Conservation (phyloP, 2,888 invertebrate genomes). For the Atethmia centrago region DNA sequence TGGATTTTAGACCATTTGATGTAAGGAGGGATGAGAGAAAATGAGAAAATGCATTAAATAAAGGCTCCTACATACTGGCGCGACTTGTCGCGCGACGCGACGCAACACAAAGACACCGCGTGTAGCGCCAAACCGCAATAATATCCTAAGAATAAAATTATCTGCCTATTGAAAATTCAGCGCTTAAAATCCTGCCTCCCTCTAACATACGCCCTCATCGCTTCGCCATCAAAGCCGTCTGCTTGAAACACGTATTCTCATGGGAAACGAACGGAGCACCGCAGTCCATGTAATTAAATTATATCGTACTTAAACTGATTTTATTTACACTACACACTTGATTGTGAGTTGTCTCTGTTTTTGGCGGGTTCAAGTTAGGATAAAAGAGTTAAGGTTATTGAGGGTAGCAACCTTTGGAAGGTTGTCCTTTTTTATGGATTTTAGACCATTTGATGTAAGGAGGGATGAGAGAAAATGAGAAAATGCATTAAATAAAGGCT, state of each 20-base stretch:
- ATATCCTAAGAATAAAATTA: too few relatives aligned
- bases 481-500: too few relatives aligned
- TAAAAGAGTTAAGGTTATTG: background rate
- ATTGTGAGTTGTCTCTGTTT: constrained; percentile 29
- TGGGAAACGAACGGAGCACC: constrained; percentile 71
- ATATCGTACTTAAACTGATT: constrained; percentile 71
- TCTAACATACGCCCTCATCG: constrained; percentile 56
- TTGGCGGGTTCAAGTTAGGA: background rate
- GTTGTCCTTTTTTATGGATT: background rate
- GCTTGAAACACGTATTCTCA: constrained; percentile 78
- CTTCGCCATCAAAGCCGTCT: constrained; percentile 78
- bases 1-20: background rate
- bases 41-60: too few relatives aligned
- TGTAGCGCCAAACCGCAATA: too few relatives aligned
- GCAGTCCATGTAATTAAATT: constrained; percentile 75
- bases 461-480: too few relatives aligned
- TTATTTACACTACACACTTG: constrained; percentile 61
- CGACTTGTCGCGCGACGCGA: too few relatives aligned
- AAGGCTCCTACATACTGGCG: too few relatives aligned
- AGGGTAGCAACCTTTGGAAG: background rate
- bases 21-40: too few relatives aligned
- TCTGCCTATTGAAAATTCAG: too few relatives aligned
- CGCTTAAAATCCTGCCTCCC: too few relatives aligned
- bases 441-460: background rate
- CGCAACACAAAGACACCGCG: too few relatives aligned